Conservation (phyloP, 2,797 vertebrate species). For the Ptychadena robeensis region DNA sequence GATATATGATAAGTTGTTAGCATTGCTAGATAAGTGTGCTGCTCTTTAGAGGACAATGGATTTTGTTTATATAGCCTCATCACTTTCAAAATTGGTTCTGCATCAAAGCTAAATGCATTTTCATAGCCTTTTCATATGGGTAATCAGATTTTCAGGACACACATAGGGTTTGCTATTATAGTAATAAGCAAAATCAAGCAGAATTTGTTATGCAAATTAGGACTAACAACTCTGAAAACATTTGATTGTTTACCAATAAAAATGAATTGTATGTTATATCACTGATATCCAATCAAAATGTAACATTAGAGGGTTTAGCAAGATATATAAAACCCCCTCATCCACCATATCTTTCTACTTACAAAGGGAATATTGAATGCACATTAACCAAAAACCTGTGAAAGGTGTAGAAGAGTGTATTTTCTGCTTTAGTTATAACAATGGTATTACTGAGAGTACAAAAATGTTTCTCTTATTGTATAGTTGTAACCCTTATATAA, state of each 20-base stretch:
- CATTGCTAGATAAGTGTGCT: constrained; percentile 71
- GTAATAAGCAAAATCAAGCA: constrained; percentile 68
- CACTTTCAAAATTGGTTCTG: constrained; percentile 71
- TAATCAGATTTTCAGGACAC: constrained; percentile 71
- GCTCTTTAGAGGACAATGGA: constrained; percentile 75
- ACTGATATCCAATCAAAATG: neutral
- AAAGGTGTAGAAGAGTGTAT: too few relatives aligned
- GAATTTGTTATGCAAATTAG: constrained; percentile 61
- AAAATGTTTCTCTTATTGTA: too few relatives aligned
- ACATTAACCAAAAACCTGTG: neutral
- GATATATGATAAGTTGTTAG: constrained; percentile 83
- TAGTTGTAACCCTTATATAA: too few relatives aligned
- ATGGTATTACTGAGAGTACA: too few relatives aligned
- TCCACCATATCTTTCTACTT: neutral
- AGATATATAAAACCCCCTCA: neutral
- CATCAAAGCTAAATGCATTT: constrained; percentile 71
- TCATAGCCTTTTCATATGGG: constrained; percentile 68
- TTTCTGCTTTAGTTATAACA: too few relatives aligned
- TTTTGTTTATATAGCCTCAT: constrained; percentile 73
- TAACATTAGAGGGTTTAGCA: neutral
- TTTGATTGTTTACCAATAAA: constrained; percentile 60
- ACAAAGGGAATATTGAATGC: neutral
- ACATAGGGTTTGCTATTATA: constrained; percentile 65
- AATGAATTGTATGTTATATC: constrained; percentile 54
- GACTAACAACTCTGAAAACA: constrained; percentile 66